Base-by-base conservation (phyloP, 2,797 vertebrate species). In the Spondyliosoma cantharus region DNA sequence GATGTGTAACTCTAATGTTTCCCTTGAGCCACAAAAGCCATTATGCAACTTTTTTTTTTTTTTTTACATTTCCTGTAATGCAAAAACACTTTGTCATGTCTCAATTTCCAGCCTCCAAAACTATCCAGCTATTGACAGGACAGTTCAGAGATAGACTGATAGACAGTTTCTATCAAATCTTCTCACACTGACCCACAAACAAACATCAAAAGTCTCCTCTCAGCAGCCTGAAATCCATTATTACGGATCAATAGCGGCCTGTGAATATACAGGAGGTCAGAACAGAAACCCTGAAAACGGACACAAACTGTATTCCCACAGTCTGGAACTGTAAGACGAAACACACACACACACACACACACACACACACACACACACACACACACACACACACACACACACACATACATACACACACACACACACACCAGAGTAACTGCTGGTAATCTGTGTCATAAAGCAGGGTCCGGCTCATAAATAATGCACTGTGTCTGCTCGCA, bases 361-460 rank as follows among this genome's bases (percentile, higher is more conserved):
- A 32, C 53, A 54, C 61, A 66, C 57, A 69, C 72, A 80, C 57
- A 69, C 56, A 59, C 29, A 60, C n/a, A 65, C 56, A 73, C 20
- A 68, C 64, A 78, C 62, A 56, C 25, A 62, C 57, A 20, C 64
- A 37, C 61, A 37, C 71, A n/a, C 22, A 22, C 49, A 37, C 53
- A 56, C 62, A 67, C 57, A 69, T n/a, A n/a, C n/a, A n/a, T n/a
- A n/a, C 72, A 80, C 58, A 70, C 56, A 59, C 32, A 61, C n/a
- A 66, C 57, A 73, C 20, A 68, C 65, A 78, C 63, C 57, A 49
- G 11, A 57, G 60, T 62, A 76, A 79, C 84, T 93, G 88, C 92
- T 91, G 91, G 81, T 91, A 92, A 92, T 89, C 84, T 64, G 76
- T 81, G 86, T 89, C 87, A 91, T 88, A 81, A 83, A 90, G 90